phyloP scores from a whole-genome alignment of 2,797 vertebrate genomes.

The Melanotaenia trifasciata region DNA sequence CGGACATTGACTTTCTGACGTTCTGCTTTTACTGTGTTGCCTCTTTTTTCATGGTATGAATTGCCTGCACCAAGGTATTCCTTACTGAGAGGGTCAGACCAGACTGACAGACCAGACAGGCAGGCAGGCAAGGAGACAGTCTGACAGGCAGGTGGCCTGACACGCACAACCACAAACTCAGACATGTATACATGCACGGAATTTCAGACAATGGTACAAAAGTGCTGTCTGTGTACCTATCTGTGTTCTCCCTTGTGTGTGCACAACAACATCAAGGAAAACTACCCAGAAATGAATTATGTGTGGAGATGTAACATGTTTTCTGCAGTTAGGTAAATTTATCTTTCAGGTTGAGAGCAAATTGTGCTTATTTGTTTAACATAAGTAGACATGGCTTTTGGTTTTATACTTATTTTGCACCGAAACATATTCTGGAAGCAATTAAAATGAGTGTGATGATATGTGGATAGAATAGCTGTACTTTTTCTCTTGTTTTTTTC shows the following conservation, averaged over 20 bases:
- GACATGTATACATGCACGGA: slow-evolving; percentile 46
- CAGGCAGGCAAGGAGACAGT: slow-evolving; percentile 62
- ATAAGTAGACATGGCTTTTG: neutral
- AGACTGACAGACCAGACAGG: slow-evolving; percentile 67
- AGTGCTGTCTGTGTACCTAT: slow-evolving; percentile 40
- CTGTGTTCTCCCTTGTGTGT: slow-evolving; percentile 52
- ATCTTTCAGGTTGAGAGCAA: neutral
- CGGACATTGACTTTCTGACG: slow-evolving; percentile 12
- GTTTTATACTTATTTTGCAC: neutral
- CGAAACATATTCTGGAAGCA: neutral
- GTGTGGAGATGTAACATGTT: slow-evolving; percentile 1
- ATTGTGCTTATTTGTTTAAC: neutral
- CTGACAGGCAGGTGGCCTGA: slow-evolving; percentile 57
- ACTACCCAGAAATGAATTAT: slow-evolving; percentile 17
- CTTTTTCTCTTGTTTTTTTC: too few species aligned
- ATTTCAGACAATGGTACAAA: slow-evolving; percentile 72
- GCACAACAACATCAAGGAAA: slow-evolving; percentile 18
- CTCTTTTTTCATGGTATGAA: slow-evolving; percentile 38
- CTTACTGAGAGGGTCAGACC: slow-evolving; percentile 45
- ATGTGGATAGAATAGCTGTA: neutral
- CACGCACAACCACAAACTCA: slow-evolving; percentile 36
- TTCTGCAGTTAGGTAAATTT: neutral
- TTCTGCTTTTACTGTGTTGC: slow-evolving; percentile 47
- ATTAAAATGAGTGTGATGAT: neutral
- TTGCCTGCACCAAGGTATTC: slow-evolving; percentile 32